Percentiles rank a stretch among this genome's conserved stretches.
phyloP scores from a whole-genome alignment of 2,888 invertebrate genomes.

The Dryadula phaetusa region DNA sequence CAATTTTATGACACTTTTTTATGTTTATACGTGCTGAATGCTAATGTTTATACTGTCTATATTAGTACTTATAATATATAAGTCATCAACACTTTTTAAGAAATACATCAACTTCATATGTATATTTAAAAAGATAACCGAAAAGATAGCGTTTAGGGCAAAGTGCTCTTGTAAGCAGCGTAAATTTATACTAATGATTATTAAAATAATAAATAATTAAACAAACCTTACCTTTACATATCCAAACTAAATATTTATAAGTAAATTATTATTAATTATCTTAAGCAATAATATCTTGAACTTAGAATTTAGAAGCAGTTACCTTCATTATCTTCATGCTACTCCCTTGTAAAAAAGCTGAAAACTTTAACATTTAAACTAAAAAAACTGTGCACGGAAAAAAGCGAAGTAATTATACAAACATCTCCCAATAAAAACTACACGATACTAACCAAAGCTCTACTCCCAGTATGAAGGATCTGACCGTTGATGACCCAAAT shows the following conservation, averaged over 20 bases:
- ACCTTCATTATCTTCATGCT: background rate
- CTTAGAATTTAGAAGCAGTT: too few relatives aligned
- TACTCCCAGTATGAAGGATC: slow-evolving; percentile 45
- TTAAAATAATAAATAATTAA: background rate
- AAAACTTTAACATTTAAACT: background rate
- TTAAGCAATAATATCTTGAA: too few relatives aligned
- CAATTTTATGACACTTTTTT: background rate
- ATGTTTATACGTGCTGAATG: background rate
- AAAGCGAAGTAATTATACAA: slow-evolving; percentile 14
- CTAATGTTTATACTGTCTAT: too few relatives aligned
- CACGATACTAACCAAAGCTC: slow-evolving; percentile 59
- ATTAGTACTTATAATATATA: too few relatives aligned
- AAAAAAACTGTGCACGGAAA: background rate
- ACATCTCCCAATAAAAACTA: slow-evolving; percentile 52
- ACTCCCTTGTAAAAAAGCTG: background rate
- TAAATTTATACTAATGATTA: background rate
- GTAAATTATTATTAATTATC: background rate
- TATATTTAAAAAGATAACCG: background rate
- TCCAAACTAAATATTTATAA: background rate
- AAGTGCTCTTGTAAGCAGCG: background rate
- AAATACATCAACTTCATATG: too few relatives aligned
- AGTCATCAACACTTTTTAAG: too few relatives aligned
- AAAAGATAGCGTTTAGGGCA: background rate
- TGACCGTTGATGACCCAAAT: slow-evolving; percentile 79
- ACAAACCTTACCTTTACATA: slow-evolving; percentile 1